These are phyloP conservation scores for Beris morrisii DNA, from an alignment of 2,888 invertebrate genomes.

Conservation along the genomic window DNA sequence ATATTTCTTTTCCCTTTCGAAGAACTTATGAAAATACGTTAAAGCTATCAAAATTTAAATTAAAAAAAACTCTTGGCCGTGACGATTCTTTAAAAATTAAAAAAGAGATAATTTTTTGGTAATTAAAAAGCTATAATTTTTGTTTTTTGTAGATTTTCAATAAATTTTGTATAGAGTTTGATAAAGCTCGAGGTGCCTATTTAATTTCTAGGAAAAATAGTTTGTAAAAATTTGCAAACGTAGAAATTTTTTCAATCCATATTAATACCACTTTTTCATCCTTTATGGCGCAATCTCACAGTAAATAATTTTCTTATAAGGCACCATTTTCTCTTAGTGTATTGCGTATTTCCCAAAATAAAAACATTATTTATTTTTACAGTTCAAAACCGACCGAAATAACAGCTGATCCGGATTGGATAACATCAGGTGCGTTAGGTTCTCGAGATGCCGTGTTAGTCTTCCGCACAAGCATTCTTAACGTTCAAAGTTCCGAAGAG, in stretches of 20 bases:
- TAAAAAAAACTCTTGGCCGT: constrained; percentile 23
- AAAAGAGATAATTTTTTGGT: constrained; percentile 18
- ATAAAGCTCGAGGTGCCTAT: too few relatives aligned
- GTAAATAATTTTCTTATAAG: too few relatives aligned
- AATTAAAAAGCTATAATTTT: constrained; percentile 6
- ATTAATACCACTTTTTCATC: too few relatives aligned
- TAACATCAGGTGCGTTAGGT: constrained; percentile 64
- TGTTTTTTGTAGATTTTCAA: not conserved
- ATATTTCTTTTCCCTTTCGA: constrained; percentile 11
- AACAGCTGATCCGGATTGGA: constrained; percentile 55
- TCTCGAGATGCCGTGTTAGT: constrained; percentile 67
- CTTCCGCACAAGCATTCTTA: constrained; percentile 64
- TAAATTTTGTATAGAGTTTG: not conserved
- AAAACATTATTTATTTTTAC: constrained; percentile 22
- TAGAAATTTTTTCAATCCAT: too few relatives aligned
- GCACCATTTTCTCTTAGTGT: too few relatives aligned
- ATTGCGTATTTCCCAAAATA: too few relatives aligned
- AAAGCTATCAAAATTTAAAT: constrained; percentile 25
- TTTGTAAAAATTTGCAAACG: too few relatives aligned
- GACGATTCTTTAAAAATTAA: constrained; percentile 18
- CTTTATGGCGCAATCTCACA: too few relatives aligned
- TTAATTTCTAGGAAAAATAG: too few relatives aligned
- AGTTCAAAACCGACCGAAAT: constrained; percentile 40
- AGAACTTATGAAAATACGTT: constrained; percentile 25
- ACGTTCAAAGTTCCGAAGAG: constrained; percentile 44